Conservation (phyloP, 2,113 vertebrate genomes). For the Odontophorus gujanensis region DNA sequence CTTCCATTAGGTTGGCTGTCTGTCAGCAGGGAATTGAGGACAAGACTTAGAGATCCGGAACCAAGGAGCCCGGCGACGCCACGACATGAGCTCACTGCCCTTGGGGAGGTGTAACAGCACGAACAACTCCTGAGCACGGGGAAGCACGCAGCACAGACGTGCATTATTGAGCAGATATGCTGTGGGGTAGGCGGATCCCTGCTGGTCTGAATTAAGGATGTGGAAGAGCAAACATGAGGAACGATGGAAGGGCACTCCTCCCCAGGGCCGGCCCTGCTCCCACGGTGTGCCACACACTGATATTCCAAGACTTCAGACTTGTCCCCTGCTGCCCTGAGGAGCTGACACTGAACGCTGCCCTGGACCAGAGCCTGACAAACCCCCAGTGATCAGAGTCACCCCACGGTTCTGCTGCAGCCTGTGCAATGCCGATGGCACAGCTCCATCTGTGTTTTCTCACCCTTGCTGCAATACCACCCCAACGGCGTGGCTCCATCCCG, state of each 20-base stretch:
- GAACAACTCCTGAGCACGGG: background rate
- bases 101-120: constrained; percentile 61
- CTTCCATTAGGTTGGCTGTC: background rate
- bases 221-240: background rate
- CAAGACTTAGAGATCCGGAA: background rate
- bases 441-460: background rate
- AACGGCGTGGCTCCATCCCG: background rate
- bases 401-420: background rate
- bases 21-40: constrained; percentile 11
- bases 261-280: too few species aligned
- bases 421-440: rapidly evolving
- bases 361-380: rapidly evolving
- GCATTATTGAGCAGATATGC: background rate
- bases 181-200: background rate
- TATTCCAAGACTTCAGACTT: background rate
- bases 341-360: background rate
- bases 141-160: background rate
- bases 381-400: rapidly evolving
- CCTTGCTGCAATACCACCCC: background rate
- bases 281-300: background rate
- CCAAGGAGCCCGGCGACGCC: background rate
- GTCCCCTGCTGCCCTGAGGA: background rate
- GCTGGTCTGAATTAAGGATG: background rate
- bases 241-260: background rate
- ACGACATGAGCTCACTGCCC: constrained; percentile 15